Evolutionary conservation across 2,113 vertebrate species (phyloP).

Genomic region (Prolemur simus): DNA sequence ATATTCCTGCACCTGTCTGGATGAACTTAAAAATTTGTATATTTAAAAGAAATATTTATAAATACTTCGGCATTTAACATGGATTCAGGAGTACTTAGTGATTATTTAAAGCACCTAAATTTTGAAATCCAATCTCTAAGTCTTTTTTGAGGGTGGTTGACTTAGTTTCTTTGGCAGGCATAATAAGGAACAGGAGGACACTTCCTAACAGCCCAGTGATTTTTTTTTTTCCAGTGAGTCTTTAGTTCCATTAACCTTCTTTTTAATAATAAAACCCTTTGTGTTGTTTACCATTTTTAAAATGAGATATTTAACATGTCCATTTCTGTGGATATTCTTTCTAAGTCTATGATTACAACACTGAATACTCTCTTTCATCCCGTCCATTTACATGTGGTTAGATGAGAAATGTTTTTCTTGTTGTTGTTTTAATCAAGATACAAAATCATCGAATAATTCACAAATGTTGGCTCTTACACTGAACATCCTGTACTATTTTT

Average conservation of each 20-base stretch:
- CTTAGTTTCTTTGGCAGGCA: conserved; percentile 1
- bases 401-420: background rate
- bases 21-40: conserved; percentile 58
- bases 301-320: background rate
- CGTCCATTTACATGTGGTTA: background rate
- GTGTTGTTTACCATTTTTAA: background rate
- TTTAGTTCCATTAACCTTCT: conserved; percentile 25
- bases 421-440: background rate
- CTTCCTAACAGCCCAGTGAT: background rate
- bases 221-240: background rate
- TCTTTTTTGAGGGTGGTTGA: conserved; percentile 14
- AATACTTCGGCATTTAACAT: conserved; percentile 59
- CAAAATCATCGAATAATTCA: background rate
- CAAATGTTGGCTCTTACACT: background rate
- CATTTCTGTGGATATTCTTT: background rate
- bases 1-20: conserved; percentile 54
- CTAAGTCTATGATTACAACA: background rate
- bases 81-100: background rate
- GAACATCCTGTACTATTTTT: background rate
- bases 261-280: conserved; percentile 23
- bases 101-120: conserved; percentile 59
- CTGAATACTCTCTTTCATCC: background rate
- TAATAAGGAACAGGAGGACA: background rate
- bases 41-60: conserved; percentile 77
- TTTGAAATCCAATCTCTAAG: conserved; percentile 34